Evolutionary conservation across 2,888 invertebrate genomes (phyloP).

Genomic region (Apotomis betuletana): DNA sequence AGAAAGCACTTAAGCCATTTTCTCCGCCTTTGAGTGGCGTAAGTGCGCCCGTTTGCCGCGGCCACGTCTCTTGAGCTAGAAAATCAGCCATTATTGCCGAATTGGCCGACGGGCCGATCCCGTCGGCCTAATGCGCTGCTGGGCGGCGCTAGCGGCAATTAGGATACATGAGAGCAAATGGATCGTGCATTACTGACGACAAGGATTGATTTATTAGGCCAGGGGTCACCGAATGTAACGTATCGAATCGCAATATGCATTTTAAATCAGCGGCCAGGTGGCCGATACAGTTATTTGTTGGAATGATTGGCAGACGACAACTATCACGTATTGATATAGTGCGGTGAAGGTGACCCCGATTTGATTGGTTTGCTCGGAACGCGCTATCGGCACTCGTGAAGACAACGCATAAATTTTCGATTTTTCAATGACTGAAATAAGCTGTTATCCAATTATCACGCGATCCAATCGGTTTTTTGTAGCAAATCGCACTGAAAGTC

Average conservation of each 20-base stretch:
- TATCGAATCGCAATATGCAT: slow-evolving; percentile 27
- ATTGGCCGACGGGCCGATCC: slow-evolving; percentile 64
- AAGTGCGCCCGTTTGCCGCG: slow-evolving; percentile 80
- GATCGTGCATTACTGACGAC: slow-evolving; percentile 80
- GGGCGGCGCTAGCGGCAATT: slow-evolving; percentile 82
- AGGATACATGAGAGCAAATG: slow-evolving; percentile 79
- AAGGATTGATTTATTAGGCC: slow-evolving; percentile 79
- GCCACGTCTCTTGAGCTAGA: slow-evolving; percentile 81
- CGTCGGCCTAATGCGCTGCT: slow-evolving; percentile 76
- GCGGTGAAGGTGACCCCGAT: slow-evolving; percentile 63
- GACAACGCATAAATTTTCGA: slow-evolving; percentile 56
- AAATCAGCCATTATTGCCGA: slow-evolving; percentile 80
- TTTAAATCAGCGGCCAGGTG: slow-evolving; percentile 37
- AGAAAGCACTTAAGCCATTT: slow-evolving; percentile 84
- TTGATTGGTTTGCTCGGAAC: slow-evolving; percentile 51
- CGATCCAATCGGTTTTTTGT: slow-evolving; percentile 60
- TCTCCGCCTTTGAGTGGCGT: slow-evolving; percentile 83
- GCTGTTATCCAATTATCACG: slow-evolving; percentile 57
- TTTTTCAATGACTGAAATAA: slow-evolving; percentile 54
- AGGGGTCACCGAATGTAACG: slow-evolving; percentile 29
- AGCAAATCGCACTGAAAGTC: slow-evolving; percentile 47
- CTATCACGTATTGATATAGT: slow-evolving; percentile 50
- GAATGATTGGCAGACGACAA: slow-evolving; percentile 24
- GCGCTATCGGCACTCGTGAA: too few species aligned
- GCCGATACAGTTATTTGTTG: slow-evolving; percentile 32